Conservation (phyloP, 2,888 invertebrate genomes). For the Luperina testacea region DNA sequence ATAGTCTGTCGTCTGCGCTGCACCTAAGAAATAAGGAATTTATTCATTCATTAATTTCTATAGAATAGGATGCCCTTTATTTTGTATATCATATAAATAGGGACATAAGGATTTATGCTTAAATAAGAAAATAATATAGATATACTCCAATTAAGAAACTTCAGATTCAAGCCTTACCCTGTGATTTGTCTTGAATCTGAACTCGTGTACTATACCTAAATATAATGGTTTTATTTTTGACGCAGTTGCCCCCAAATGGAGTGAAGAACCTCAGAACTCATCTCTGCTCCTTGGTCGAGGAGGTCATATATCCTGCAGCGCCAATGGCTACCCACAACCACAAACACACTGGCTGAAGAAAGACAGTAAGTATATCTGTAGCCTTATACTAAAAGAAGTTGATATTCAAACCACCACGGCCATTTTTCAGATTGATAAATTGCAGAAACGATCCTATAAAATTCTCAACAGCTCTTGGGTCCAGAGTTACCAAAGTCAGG, state of each 20-base stretch:
- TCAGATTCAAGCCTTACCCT: not conserved
- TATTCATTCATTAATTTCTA: not conserved
- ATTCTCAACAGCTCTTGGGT: not conserved
- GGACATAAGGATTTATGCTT: not conserved
- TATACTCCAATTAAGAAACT: not conserved
- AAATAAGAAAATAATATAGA: not conserved
- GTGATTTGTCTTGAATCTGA: not conserved
- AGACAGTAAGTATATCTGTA: slow-evolving; percentile 88
- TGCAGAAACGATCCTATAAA: not conserved
- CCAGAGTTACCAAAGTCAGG: too few relatives aligned
- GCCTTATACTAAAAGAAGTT: not conserved
- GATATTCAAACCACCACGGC: not conserved
- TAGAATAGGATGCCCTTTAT: too few relatives aligned
- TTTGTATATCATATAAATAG: not conserved
- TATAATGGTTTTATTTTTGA: slow-evolving; percentile 30
- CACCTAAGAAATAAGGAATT: not conserved
- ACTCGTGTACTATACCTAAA: not conserved
- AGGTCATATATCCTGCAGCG: slow-evolving; percentile 93
- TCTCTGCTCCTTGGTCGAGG: slow-evolving; percentile 93
- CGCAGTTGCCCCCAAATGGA: slow-evolving; percentile 94
- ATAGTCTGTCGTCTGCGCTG: too few relatives aligned
- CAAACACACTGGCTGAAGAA: slow-evolving; percentile 94
- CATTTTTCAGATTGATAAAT: not conserved
- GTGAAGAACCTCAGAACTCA: slow-evolving; percentile 93
- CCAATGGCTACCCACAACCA: slow-evolving; percentile 95